Base-by-base conservation (phyloP, 2,797 vertebrate species). In the Ciconia nigra region DNA sequence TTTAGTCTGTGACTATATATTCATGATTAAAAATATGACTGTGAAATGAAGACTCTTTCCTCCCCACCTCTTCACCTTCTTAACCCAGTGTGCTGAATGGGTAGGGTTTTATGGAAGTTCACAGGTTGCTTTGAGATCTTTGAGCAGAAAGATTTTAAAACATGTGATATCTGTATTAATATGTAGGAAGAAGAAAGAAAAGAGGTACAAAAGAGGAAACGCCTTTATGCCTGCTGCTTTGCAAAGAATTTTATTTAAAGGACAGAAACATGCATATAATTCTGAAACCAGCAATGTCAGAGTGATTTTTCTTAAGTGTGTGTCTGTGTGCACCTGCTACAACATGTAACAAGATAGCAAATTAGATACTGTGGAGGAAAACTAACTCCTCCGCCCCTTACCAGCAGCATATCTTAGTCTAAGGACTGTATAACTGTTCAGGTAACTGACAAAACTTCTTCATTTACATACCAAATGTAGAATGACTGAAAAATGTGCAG, bases 51-150 rank as follows among this genome's bases (percentile, higher is more conserved):
- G 66, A 3, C 22, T 35, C 16, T 18, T 54, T 58, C 20, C 15
- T 89, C 57, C 35, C 33, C 15, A 35, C 21, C 42, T 54, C 18
- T 70, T 52, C 37, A 4, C 13, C 67, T 9, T 6, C 26, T 74
- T 24, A 29, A 29, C 8, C 24, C 35, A 7, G 25, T 28, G 61
- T 49, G 63, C 57, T 13, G 67, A 39, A 16, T 25, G 80, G 87
- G 67, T 15, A 65, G 79, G 85, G 87, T 66, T 95, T 72, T 95
- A 65, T 72, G 24, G 69, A 55, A 88, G 85, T 92, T 91, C 90
- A 82, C 70, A 72, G 86, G 90, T 90, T 93, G 90, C 70, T 82
- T 44, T 86, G 62, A 84, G 91, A 59, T 87, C 72, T 86, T 81
- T 70, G 83, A 69, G 91, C 83, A 71, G 89, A 37, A 79, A 55